A percentile compares a stretch with the other conserved stretches of the same genome.
Conservation (phyloP, 2,888 invertebrate species). For the Acronicta aceris region DNA sequence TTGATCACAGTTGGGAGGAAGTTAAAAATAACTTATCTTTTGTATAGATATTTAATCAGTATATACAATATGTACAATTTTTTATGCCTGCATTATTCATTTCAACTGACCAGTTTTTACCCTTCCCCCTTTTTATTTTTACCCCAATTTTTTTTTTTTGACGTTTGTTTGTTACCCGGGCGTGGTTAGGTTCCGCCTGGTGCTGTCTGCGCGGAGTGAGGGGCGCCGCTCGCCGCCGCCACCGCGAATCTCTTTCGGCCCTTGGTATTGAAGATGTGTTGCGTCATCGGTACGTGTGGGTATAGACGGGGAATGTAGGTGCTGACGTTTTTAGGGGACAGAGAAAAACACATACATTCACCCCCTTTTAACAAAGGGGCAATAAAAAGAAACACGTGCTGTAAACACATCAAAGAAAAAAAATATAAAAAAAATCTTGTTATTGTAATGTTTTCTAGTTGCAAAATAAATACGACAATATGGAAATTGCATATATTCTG, state of each 20-base stretch:
- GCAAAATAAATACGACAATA: too few species aligned
- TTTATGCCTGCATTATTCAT: neutral
- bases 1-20: too few species aligned
- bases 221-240: conserved; percentile 80
- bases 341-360: too few species aligned
- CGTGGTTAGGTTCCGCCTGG: conserved; percentile 80
- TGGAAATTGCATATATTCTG: too few species aligned
- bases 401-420: too few species aligned
- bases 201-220: conserved; percentile 74
- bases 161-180: conserved; percentile 56
- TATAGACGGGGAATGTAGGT: conserved; percentile 11
- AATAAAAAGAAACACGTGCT: too few species aligned
- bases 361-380: too few species aligned
- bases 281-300: conserved; percentile 59
- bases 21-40: neutral
- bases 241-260: conserved; percentile 88
- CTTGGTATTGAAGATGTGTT: conserved; percentile 80
- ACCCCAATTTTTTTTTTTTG: conserved; percentile 51
- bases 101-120: conserved; percentile 18
- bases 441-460: too few species aligned
- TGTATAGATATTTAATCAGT: neutral
- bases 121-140: conserved; percentile 26
- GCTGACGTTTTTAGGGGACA: conserved; percentile 14
- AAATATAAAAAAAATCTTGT: too few species aligned
- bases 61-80: neutral